Conservation (phyloP, 2,113 vertebrate genomes). For the Boulengeromyrus knoepffleri region DNA sequence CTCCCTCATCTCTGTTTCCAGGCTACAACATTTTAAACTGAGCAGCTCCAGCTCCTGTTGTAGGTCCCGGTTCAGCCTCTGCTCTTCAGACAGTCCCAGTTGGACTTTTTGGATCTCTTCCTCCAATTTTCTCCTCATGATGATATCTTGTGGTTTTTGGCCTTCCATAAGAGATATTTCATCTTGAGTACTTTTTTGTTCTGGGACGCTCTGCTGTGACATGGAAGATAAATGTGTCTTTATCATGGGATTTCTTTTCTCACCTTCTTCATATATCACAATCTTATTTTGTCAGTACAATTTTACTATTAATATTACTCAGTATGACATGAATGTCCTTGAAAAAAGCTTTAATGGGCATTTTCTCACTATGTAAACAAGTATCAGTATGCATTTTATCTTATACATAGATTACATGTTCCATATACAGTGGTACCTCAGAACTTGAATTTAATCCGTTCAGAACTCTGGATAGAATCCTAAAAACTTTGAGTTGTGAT, state of each 20-base stretch:
- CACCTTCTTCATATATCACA: not conserved
- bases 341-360: not conserved
- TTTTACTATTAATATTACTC: not conserved
- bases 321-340: not conserved
- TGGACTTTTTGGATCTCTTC: slow-evolving; percentile 77
- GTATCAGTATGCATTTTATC: not conserved
- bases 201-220: slow-evolving; percentile 44
- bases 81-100: slow-evolving; percentile 77
- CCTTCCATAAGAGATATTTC: slow-evolving; percentile 79
- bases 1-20: slow-evolving; percentile 73
- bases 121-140: slow-evolving; percentile 80
- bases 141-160: slow-evolving; percentile 76
- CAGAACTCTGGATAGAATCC: too few relatives aligned
- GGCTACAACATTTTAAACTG: slow-evolving; percentile 56
- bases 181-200: slow-evolving; percentile 64
- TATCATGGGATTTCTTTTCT: not conserved
- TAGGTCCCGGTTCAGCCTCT: slow-evolving; percentile 68
- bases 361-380: not conserved
- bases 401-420: not conserved
- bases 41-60: slow-evolving; percentile 78
- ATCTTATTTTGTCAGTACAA: not conserved
- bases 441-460: too few relatives aligned
- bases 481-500: too few relatives aligned
- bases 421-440: not conserved
- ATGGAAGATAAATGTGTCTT: slow-evolving; percentile 71